Conservation (phyloP, 2,797 vertebrate species). For the Enteromius thamalakanensis region DNA sequence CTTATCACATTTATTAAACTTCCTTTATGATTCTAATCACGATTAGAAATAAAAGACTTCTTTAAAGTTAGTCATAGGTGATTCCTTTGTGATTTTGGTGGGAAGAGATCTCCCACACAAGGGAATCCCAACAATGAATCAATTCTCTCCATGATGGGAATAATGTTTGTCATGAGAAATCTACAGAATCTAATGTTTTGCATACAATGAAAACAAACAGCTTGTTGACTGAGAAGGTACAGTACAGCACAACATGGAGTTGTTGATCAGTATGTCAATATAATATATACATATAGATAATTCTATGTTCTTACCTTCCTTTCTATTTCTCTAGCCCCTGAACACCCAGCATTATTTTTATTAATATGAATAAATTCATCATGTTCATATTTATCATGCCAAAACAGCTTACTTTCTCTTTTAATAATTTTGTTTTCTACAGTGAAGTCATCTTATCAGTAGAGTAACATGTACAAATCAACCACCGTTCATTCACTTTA, state of each 20-base stretch:
- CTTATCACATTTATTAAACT: background rate
- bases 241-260: background rate
- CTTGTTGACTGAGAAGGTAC: background rate
- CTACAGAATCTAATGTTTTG: background rate
- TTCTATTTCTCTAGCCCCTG: background rate
- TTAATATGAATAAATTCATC: background rate
- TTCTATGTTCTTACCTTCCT: too few relatives aligned
- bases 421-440: background rate
- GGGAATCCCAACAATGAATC: background rate
- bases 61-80: background rate
- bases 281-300: too few relatives aligned
- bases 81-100: background rate
- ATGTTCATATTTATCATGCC: background rate
- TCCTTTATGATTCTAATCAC: background rate
- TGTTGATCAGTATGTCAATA: background rate
- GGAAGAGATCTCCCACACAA: background rate
- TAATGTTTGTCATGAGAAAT: background rate
- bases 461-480: background rate
- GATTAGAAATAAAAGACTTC: background rate
- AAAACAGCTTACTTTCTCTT: background rate
- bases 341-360: background rate
- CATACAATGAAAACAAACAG: background rate
- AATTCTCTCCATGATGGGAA: constrained; percentile 1
- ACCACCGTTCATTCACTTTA: background rate
- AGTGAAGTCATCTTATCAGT: background rate